Evolutionary conservation across 2,113 vertebrate genomes (phyloP).

Genomic region (Daubentonia madagascariensis): DNA sequence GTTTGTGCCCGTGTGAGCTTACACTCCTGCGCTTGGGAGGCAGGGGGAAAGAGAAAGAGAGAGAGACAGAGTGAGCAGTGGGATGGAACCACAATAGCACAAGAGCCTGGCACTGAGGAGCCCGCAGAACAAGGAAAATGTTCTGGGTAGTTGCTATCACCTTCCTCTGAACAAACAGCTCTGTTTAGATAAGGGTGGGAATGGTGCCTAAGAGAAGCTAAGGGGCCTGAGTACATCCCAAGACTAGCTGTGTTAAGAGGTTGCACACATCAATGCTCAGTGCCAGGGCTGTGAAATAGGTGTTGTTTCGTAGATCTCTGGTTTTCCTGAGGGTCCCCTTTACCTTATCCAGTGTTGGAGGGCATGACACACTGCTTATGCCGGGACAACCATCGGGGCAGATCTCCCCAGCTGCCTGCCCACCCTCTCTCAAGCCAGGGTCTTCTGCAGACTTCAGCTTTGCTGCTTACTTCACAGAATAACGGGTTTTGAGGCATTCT

Average conservation of each 20-base stretch:
- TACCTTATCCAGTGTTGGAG: background rate
- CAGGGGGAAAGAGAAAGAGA: background rate
- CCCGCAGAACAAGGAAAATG: background rate
- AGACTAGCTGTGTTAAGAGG: background rate
- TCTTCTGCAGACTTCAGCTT: background rate
- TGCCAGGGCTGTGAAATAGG: background rate
- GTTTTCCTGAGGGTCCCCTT: background rate
- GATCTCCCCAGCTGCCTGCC: background rate
- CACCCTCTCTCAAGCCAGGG: background rate
- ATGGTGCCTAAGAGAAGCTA: background rate
- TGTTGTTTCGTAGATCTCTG: background rate
- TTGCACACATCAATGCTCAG: accelerated
- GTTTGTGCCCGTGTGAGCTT: no score
- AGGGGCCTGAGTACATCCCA: background rate
- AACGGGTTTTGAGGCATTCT: background rate
- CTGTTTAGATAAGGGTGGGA: background rate
- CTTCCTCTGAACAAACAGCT: background rate
- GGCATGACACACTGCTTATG: accelerated
- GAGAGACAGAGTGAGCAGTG: background rate
- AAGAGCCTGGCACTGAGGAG: background rate
- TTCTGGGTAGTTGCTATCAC: background rate
- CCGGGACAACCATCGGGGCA: background rate
- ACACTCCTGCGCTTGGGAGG: background rate
- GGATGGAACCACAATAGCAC: background rate
- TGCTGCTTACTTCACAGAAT: background rate